Conservation (phyloP, 2,888 invertebrate species). For the Bombylius major region DNA sequence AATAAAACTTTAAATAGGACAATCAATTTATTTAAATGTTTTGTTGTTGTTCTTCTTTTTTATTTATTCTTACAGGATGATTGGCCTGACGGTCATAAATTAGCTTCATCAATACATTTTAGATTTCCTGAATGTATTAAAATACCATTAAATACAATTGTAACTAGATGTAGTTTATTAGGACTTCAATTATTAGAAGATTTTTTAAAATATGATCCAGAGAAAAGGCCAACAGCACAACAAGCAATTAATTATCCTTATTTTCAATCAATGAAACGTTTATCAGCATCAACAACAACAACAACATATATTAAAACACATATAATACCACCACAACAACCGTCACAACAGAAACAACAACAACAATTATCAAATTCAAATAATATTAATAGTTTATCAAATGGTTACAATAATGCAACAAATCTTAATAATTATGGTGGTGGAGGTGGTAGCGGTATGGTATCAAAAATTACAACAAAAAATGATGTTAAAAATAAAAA, state of each 20-base stretch:
- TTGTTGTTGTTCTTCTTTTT: too few species aligned
- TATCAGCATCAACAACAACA: constrained; percentile 24
- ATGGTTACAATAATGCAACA: constrained; percentile 8
- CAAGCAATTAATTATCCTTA: constrained; percentile 62
- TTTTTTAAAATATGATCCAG: constrained; percentile 84
- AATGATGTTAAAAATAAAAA: constrained; percentile 1
- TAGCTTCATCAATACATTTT: constrained; percentile 90
- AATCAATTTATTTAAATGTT: neutral
- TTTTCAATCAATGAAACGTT: constrained; percentile 32
- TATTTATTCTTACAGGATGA: constrained; percentile 44
- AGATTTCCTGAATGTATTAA: constrained; percentile 83
- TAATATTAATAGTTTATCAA: neutral
- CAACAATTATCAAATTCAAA: neutral
- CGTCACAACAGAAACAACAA: neutral
- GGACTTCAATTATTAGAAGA: constrained; percentile 75
- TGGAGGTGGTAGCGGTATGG: neutral
- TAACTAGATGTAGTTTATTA: constrained; percentile 70
- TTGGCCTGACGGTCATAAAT: constrained; percentile 90
- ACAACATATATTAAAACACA: constrained; percentile 6
- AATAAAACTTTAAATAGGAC: too few species aligned
- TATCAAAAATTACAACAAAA: constrained; percentile 5
- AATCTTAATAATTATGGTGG: neutral
- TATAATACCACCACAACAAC: constrained; percentile 1
- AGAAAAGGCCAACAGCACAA: constrained; percentile 81
- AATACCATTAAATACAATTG: constrained; percentile 65